A percentile compares a stretch with the other conserved stretches of the same genome.
Evolutionary conservation across 2,888 invertebrate species (phyloP).

Genomic region (Diarsia brunnea): DNA sequence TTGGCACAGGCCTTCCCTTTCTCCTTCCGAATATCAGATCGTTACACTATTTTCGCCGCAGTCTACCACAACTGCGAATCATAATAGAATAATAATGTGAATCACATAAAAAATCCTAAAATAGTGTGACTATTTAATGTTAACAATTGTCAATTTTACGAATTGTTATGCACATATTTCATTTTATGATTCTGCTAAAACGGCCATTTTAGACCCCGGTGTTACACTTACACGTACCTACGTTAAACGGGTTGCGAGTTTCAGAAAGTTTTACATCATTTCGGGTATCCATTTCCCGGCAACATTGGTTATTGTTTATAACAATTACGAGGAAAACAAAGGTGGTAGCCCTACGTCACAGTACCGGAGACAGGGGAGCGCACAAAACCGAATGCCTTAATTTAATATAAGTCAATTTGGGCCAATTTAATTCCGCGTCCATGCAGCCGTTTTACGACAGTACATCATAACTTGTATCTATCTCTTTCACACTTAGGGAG

Average conservation of each 20-base stretch:
- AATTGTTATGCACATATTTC: not conserved
- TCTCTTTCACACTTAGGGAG: slow-evolving; percentile 71
- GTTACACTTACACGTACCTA: not conserved
- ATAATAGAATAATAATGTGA: too few relatives aligned
- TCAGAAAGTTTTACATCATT: slow-evolving; percentile 1
- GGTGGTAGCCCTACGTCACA: slow-evolving; percentile 75
- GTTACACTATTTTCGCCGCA: too few relatives aligned
- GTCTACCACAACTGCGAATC: too few relatives aligned
- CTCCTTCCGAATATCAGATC: too few relatives aligned
- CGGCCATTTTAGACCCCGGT: too few relatives aligned
- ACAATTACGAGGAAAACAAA: slow-evolving; percentile 58
- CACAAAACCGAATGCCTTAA: slow-evolving; percentile 88
- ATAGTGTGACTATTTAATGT: too few relatives aligned
- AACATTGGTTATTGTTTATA: slow-evolving; percentile 33
- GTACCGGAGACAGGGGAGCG: slow-evolving; percentile 81
- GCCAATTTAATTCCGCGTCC: slow-evolving; percentile 88
- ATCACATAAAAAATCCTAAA: too few relatives aligned
- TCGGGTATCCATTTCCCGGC: not conserved
- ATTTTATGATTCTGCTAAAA: not conserved
- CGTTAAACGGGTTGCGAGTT: not conserved
- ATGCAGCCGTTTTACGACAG: slow-evolving; percentile 79
- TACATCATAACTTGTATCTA: slow-evolving; percentile 72
- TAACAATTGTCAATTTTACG: too few relatives aligned
- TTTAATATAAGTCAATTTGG: slow-evolving; percentile 89
- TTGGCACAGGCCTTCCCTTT: too few relatives aligned